Evolutionary conservation across 2,113 vertebrate species (phyloP).

Genomic region (Spheniscus mendiculus): DNA sequence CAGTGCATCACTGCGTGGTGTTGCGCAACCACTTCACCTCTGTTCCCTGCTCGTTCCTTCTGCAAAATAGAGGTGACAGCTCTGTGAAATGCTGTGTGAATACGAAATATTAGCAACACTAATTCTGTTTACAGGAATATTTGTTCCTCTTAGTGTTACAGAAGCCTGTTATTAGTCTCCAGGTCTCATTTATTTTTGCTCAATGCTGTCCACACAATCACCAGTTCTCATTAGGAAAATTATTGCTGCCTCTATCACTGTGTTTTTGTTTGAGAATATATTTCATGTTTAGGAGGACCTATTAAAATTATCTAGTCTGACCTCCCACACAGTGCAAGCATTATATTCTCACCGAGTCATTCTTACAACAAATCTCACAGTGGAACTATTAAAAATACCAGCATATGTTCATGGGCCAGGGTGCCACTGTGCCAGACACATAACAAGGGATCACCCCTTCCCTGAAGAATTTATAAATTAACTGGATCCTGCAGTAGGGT

Average conservation of each 20-base stretch:
- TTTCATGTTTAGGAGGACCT: slow-evolving; percentile 38
- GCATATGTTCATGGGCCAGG: neutral
- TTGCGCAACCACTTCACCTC: neutral
- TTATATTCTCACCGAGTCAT: neutral
- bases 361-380: neutral
- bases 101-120: neutral
- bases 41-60: neutral
- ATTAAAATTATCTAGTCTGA: slow-evolving; percentile 53
- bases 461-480: neutral
- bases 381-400: slow-evolving; percentile 13
- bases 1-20: fast-evolving
- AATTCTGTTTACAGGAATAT: neutral
- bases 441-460: neutral
- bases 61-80: neutral
- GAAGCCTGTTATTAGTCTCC: neutral
- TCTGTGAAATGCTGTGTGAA: fast-evolving
- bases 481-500: neutral
- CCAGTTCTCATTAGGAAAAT: slow-evolving; percentile 42
- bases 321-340: neutral
- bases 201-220: neutral
- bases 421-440: neutral
- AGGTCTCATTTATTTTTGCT: slow-evolving; percentile 29
- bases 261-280: slow-evolving; percentile 43
- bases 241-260: slow-evolving; percentile 28
- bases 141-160: neutral